Base-by-base conservation (phyloP, 2,888 invertebrate species). In the Tipula vernalis region DNA sequence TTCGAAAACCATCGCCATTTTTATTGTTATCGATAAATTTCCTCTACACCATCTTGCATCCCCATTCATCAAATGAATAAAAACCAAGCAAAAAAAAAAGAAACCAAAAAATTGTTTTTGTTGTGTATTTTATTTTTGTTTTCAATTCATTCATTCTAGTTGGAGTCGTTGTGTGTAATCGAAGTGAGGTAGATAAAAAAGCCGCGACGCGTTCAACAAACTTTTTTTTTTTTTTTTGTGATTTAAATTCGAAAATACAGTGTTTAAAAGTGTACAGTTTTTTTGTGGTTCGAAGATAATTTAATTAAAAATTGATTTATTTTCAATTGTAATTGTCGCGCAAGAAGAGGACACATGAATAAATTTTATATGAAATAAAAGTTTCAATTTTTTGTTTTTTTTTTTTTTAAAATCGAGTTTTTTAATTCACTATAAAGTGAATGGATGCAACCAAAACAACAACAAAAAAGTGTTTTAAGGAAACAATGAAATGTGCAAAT, bases 401-500 rank as follows among this genome's bases (percentile, higher is more conserved):
- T 28, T 28, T 28, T 28, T 28, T 28, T 28, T 28, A 1, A 18
- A 51, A 28, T 71, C 71, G 71, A 71, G 15, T 15, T 28, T 28
- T 28, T 57, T 57, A 57, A 15, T 57, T 57, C 51, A 57, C 12
- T n/a, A 13, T n/a, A 51, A 51, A 28, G 39, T 39, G 6, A 71
- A 28, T 18, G 71, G 71, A 71, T 71, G 71, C 71, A 71, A 71
- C 71, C 71, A 71, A 71, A 71, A 71, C 71, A 71, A 71, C 10
- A 71, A 71, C 2, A 57, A 28, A 28, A 28, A 28, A 28, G 28
- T 28, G n/a, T 28, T 71, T 4, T 71, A 71, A 28, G 71, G 71
- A 71, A 71, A 71, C 71, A 71, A 71, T 71, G 71, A 71, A 71
- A 71, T 71, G 71, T 71, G 71, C 71, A 71, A 71, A 71, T 71